Percentiles rank a stretch among this genome's conserved stretches.
phyloP scores from a whole-genome alignment of 2,113 vertebrate species.

The Anarrhichthys ocellatus region DNA sequence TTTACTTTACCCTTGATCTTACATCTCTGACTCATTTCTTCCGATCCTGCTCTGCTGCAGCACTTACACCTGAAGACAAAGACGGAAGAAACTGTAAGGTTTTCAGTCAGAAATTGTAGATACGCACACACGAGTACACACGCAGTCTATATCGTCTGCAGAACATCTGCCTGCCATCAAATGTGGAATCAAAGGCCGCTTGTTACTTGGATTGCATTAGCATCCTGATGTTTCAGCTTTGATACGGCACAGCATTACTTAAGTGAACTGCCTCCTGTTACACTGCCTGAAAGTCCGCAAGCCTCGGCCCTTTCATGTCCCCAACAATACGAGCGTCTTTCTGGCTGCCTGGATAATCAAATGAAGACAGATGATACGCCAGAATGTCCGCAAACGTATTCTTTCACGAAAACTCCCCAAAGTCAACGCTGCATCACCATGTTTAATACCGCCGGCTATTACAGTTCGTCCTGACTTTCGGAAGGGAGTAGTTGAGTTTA shows the following conservation, averaged over 20 bases:
- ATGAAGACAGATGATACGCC: conserved; percentile 67
- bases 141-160: conserved; percentile 48
- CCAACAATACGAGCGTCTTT: conserved; percentile 42
- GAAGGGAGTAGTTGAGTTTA: conserved; percentile 43
- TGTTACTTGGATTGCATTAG: conserved; percentile 70
- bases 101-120: conserved; percentile 51
- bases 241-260: conserved; percentile 59
- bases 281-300: conserved; percentile 34
- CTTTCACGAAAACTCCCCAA: conserved; percentile 31
- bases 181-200: conserved; percentile 66
- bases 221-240: conserved; percentile 61
- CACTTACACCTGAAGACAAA: conserved; percentile 67
- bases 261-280: conserved; percentile 47
- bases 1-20: conserved; percentile 72
- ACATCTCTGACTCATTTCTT: conserved; percentile 45
- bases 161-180: conserved; percentile 72
- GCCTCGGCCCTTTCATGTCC: conserved; percentile 44
- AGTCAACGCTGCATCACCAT: conserved; percentile 40
- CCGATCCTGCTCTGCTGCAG: conserved; percentile 24
- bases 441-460: conserved; percentile 36
- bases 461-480: conserved; percentile 31
- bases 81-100: conserved; percentile 43
- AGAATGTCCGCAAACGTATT: conserved; percentile 37
- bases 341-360: conserved; percentile 70
- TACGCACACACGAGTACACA: conserved; percentile 7